Conservation (phyloP, 2,888 invertebrate species). For the Standfussiana lucernea region DNA sequence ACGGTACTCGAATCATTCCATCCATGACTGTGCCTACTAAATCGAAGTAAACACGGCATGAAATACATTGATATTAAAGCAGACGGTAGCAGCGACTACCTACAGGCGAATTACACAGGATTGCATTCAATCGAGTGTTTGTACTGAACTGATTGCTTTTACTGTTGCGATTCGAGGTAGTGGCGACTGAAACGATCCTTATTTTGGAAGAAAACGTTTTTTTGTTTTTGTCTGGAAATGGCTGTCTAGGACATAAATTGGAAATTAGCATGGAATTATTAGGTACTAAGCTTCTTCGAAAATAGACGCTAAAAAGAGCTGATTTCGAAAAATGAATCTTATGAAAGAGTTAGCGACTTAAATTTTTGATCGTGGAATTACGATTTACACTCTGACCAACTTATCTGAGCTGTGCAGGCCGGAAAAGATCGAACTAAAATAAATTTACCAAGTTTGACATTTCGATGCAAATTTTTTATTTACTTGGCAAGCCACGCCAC, state of each 20-base stretch:
- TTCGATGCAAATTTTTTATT: too few relatives aligned
- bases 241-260: background rate
- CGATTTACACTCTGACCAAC: too few relatives aligned
- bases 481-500: too few relatives aligned
- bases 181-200: background rate
- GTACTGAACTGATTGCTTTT: slow-evolving; percentile 61
- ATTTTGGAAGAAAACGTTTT: background rate
- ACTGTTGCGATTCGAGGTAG: slow-evolving; percentile 45
- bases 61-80: slow-evolving; percentile 55
- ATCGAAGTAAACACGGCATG: slow-evolving; percentile 54
- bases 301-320: background rate
- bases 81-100: slow-evolving; percentile 53
- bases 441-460: too few relatives aligned
- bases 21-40: slow-evolving; percentile 30
- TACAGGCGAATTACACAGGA: slow-evolving; percentile 62
- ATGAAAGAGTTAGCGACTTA: background rate
- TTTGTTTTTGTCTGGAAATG: background rate
- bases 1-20: slow-evolving; percentile 15
- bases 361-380: background rate
- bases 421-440: too few relatives aligned
- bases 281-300: background rate
- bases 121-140: slow-evolving; percentile 65
- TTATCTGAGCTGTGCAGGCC: too few relatives aligned
- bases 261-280: background rate
- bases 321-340: background rate